Evolutionary conservation across 37 sponge, comb jelly and placozoan genomes (phyloP), one percentile per base, ranked within the genome.

Genomic region (Halichondria panicea): DNA sequence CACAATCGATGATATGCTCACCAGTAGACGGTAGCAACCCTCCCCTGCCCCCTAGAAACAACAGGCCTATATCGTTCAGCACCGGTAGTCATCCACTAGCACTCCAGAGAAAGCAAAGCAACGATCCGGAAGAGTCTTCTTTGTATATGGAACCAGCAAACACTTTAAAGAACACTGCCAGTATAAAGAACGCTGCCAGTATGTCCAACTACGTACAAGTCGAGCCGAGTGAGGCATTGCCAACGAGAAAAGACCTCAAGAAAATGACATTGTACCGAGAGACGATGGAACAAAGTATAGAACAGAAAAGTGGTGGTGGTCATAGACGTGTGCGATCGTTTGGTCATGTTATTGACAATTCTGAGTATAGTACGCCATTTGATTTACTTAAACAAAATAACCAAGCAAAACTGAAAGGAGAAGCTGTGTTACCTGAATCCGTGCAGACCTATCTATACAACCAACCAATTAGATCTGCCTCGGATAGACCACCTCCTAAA

Each of bases 351-450:
- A 69, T 79, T 55, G 80, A 79, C 55, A 79, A 46, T 15, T 69
- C 70, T 31, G 72, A 71, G 33, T 81, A 81, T 65, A 81, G 81
- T 43, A 63, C 64, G 33, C 81, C 81, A 0, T 81, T 67, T 57
- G 64, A 81, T 54, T 28, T 52, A 6, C 1, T 65, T 1, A 18
- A 34, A 34, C 19, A 30, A 42, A 24, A 40, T 22, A n/a, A n/a
- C n/a, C n/a, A n/a, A n/a, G n/a, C n/a, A n/a, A n/a, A n/a, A n/a
- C n/a, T n/a, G n/a, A n/a, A n/a, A n/a, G 1, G 43, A 1, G 34
- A 63, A 41, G 35, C 31, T 25, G n/a, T n/a, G n/a, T n/a, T n/a
- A n/a, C n/a, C n/a, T n/a, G n/a, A n/a, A n/a, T n/a, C n/a, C n/a
- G n/a, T n/a, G n/a, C n/a, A n/a, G n/a, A n/a, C n/a, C n/a, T n/a